These are phyloP conservation scores for Myrmophylax atrothorax DNA, from an alignment of 2,113 vertebrate genomes.

Conservation along the genomic window DNA sequence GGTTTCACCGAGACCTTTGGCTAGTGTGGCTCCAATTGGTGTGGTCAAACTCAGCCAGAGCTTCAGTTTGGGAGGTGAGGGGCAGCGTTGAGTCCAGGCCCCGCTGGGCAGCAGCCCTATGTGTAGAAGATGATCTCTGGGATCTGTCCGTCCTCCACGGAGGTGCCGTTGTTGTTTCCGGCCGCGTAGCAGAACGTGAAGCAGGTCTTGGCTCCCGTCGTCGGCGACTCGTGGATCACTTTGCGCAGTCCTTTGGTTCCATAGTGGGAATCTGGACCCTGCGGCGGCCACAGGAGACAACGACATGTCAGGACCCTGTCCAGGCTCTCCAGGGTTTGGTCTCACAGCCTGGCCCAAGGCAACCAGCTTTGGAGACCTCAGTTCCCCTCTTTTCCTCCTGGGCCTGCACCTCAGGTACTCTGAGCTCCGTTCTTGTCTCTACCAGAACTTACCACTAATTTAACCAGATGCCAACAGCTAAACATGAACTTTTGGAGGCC, in stretches of 20 bases:
- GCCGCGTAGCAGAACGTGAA: conserved; percentile 98
- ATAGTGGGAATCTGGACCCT: conserved; percentile 97
- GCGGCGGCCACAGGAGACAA: background rate
- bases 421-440: background rate
- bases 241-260: conserved; percentile 98
- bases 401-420: background rate
- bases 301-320: background rate
- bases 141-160: conserved; percentile 96
- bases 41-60: conserved; percentile 43
- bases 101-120: conserved; percentile 72
- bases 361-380: background rate
- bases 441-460: background rate
- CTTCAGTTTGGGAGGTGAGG: conserved; percentile 11
- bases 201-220: conserved; percentile 93
- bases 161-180: conserved; percentile 97
- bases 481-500: background rate
- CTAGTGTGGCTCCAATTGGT: conserved; percentile 40
- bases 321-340: background rate
- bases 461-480: background rate
- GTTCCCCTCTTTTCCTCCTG: background rate
- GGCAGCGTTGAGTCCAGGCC: background rate
- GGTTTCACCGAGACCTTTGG: conserved; percentile 59
- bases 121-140: conserved; percentile 99
- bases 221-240: conserved; percentile 92
- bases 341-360: background rate